phyloP scores from a whole-genome alignment of 2,113 vertebrate species.

The Festucalex cinctus region DNA sequence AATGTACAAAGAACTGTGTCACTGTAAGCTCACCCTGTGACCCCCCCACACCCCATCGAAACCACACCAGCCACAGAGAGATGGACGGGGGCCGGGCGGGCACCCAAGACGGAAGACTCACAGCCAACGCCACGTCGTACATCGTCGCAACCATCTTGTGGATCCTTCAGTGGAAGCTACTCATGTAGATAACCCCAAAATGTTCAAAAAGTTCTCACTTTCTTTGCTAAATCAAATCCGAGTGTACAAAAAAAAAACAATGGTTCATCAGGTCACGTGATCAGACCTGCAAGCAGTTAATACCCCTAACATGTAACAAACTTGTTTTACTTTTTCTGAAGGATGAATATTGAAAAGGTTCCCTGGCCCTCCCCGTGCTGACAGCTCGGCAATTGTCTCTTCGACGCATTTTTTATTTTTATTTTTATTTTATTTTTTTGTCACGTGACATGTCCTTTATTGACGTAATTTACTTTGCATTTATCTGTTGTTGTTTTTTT shows the following conservation, averaged over 20 bases:
- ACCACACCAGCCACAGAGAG: slow-evolving; percentile 18
- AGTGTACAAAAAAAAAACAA: neutral
- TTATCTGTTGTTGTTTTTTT: slow-evolving; percentile 16
- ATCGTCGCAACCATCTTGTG: neutral
- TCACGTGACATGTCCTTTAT: slow-evolving; percentile 37
- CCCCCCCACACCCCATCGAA: slow-evolving; percentile 6
- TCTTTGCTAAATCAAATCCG: neutral
- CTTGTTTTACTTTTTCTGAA: neutral
- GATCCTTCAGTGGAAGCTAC: neutral
- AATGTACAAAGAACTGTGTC: slow-evolving; percentile 95
- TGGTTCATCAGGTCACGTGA: neutral
- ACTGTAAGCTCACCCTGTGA: slow-evolving; percentile 90
- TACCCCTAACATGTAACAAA: neutral
- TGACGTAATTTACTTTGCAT: slow-evolving; percentile 20
- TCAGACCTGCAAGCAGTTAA: neutral
- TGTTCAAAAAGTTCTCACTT: neutral
- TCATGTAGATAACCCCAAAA: neutral
- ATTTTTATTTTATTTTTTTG: slow-evolving; percentile 27
- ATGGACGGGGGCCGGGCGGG: neutral
- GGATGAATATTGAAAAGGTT: neutral
- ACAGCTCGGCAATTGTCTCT: slow-evolving; percentile 1
- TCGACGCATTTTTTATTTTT: slow-evolving; percentile 2
- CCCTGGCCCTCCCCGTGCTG: neutral
- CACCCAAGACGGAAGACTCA: neutral
- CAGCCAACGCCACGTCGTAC: neutral